Evolutionary conservation across 1,140 invertebrate genomes (phyloP).

Genomic region (Cherax quadricarinatus): DNA sequence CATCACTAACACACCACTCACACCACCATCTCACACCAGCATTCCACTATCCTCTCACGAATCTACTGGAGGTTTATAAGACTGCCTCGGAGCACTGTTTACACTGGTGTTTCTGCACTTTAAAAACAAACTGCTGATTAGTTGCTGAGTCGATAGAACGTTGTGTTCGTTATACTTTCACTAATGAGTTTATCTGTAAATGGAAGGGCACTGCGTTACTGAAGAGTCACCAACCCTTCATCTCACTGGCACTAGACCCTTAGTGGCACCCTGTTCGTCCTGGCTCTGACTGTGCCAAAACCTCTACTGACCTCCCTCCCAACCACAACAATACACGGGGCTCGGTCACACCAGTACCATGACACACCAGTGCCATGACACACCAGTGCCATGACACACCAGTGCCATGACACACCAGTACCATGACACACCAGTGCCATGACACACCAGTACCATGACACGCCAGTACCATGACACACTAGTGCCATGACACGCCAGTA

Average conservation of each 20-base stretch:
- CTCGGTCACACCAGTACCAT: background rate
- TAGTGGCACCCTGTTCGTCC: background rate
- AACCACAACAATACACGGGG: background rate
- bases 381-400: too few relatives aligned
- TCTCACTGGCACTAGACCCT: background rate
- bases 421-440: too few relatives aligned
- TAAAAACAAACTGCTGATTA: background rate
- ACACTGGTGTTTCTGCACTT: background rate
- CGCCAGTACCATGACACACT: too few relatives aligned
- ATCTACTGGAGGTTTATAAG: background rate
- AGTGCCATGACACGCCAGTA: too few relatives aligned
- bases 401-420: too few relatives aligned
- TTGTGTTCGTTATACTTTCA: background rate
- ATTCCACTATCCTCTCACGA: background rate
- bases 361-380: background rate
- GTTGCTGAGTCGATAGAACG: background rate
- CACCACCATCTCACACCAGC: constrained; percentile 23
- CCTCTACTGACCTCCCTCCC: background rate
- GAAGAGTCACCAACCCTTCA: background rate
- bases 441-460: too few relatives aligned
- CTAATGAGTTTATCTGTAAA: background rate
- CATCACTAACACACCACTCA: constrained; percentile 37
- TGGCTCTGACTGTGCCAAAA: background rate
- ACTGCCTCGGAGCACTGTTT: background rate
- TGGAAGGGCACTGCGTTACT: background rate